Evolutionary conservation across 2,797 vertebrate species (phyloP), one percentile per base, ranked within the genome.

Genomic region (Adrianichthys oophorus): DNA sequence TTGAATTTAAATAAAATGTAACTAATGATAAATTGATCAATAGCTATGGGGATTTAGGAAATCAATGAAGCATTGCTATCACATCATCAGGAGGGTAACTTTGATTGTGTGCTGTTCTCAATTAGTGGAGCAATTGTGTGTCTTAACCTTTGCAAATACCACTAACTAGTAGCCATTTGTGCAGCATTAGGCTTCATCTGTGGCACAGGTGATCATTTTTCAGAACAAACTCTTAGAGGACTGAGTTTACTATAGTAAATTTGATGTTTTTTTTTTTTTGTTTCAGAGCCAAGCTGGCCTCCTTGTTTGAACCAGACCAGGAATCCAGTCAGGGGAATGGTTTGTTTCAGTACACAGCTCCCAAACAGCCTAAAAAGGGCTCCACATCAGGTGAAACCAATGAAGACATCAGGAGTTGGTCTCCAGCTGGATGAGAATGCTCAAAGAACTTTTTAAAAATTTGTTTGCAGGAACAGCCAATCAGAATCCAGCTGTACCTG

Each of bases 291-390:
- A 96, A 96, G 76, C 41, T 99, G 89, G 96, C 97, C 4, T 98
- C 95, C 56, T 91, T 99, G 13, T 99, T 99, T 74, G 95, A 93
- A 52, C 62, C 95, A 78, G 96, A 98, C 80, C 92, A 97, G 73
- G 67, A 91, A 3, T 42, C 84, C 32, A 87, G 85, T 56, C 92
- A 91, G 19, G 94, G 94, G 5, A 98, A 97, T 1, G 95, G 98
- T 43, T 96, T 96, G 0, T 99, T 99, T 85, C 96, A 98, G 69
- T 99, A 97, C 76, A 97, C 94, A 0, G 96, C 97, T 1, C 97
- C 97, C 4, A 98, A 97, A 74, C 97, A 99, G 83, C 97, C 97
- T 7, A 94, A 92, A 69, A 99, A 97, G 80, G 87, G 62, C 53
- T 90, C 92, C 6, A 70, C 74, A 63, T 23, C 91, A 54, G 95